These are phyloP conservation scores for Acrocephalus arundinaceus DNA, from an alignment of 2,113 vertebrate species.

Conservation along the genomic window DNA sequence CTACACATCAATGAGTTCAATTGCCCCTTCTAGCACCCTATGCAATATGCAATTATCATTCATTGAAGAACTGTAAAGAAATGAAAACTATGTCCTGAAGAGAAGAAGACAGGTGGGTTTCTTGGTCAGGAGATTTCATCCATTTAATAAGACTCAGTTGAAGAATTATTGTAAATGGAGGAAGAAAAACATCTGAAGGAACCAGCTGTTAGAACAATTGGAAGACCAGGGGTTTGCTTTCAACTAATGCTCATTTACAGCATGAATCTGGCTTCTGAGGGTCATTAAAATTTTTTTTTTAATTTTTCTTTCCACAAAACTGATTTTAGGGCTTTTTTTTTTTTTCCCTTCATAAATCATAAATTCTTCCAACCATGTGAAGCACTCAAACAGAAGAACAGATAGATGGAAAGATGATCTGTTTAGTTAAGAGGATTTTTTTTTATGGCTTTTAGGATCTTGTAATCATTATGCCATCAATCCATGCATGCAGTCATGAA, in stretches of 20 bases:
- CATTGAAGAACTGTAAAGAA: neutral
- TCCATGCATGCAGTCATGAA: neutral
- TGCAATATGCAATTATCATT: neutral
- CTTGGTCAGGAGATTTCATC: neutral
- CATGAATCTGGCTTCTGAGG: neutral
- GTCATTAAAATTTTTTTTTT: neutral
- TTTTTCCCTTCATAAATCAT: neutral
- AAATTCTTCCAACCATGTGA: neutral
- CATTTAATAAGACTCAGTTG: neutral
- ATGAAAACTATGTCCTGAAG: neutral
- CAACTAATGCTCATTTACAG: neutral
- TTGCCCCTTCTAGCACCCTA: neutral
- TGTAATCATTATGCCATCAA: neutral
- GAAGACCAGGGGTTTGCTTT: neutral
- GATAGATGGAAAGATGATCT: neutral
- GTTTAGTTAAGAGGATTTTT: neutral
- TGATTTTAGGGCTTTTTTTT: neutral
- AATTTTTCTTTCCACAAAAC: fast-evolving
- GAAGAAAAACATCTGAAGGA: neutral
- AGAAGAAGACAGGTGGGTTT: neutral
- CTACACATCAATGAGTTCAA: neutral
- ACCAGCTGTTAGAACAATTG: neutral
- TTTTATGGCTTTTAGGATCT: neutral
- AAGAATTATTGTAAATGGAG: neutral
- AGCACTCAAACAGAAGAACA: neutral